Evolutionary conservation across 2,888 invertebrate species (phyloP), one percentile per base, ranked within the genome.

Genomic region (Mesoligia furuncula): DNA sequence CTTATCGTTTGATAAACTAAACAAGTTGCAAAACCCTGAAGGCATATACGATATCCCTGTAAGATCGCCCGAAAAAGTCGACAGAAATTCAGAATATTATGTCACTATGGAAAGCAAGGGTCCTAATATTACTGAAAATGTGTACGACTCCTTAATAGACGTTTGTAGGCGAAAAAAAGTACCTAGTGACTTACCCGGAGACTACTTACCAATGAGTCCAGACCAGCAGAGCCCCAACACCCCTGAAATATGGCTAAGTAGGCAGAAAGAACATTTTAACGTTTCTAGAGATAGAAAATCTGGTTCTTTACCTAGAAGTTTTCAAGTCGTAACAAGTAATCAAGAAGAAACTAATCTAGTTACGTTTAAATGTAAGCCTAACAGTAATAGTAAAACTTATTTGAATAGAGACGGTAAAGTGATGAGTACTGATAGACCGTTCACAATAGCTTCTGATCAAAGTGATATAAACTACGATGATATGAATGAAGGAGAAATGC

Each of bases 261-360:
- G 98, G 75, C 98, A 98, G 86, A 97, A 97, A 85, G 97, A 98
- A 87, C 98, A 98, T 90, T 96, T 98, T 75, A 98, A 97, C 68
- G 97, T 97, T 8, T 97, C 97, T 0, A 97, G 97, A 73, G 97
- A 97, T 73, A 97, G 97, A 90, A 98, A 98, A 92, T 98, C 98
- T 24, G 98, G 98, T 39, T 98, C 98, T 0, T 93, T 98, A 75
- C 98, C 98, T 0, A 97, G 98, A 87, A 98, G 98, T 89, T 98
- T 98, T 89, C 98, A 98, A 93, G 97, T 98, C 48, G 95, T 97
- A 65, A 96, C 97, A 5, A 97, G 97, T 87, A 97, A 96, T 73
- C 97, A 95, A 85, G 97, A 97, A 61, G 96, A 97, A 45, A 93
- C 89, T 69, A 94, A 94, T 82, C 91, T 93, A 75, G 95, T 91